phyloP scores from a whole-genome alignment of 2,113 vertebrate genomes.

The Myrmophylax atrothorax region DNA sequence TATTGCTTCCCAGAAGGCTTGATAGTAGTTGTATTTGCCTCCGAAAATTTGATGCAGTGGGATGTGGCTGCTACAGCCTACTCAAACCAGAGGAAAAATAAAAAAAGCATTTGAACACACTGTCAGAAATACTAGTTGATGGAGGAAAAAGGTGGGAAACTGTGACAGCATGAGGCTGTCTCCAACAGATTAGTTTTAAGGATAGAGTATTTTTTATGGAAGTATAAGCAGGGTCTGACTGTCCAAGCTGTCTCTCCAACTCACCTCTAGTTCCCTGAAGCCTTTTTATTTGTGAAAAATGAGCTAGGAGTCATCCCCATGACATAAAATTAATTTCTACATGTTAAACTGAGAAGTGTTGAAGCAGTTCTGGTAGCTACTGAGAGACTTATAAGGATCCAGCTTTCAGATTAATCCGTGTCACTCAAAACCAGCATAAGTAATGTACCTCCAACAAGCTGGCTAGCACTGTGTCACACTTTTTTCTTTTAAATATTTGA shows the following conservation, averaged over 20 bases:
- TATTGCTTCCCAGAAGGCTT: not conserved
- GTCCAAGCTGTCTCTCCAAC: not conserved
- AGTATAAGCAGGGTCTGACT: not conserved
- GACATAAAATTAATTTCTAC: not conserved
- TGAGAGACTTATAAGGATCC: not conserved
- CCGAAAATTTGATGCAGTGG: not conserved
- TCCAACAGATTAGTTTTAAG: not conserved
- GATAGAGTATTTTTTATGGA: not conserved
- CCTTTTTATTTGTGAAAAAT: not conserved
- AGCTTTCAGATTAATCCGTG: not conserved
- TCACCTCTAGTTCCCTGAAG: not conserved
- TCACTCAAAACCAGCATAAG: not conserved
- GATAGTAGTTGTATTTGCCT: not conserved
- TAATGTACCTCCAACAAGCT: not conserved
- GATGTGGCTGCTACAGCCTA: not conserved
- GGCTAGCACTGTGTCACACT: fast-evolving
- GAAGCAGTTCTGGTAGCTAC: not conserved
- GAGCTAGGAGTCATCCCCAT: not conserved
- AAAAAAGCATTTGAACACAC: not conserved
- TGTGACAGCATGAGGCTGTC: not conserved
- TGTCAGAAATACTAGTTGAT: not conserved
- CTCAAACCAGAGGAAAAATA: not conserved
- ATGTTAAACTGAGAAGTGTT: not conserved
- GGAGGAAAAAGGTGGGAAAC: not conserved
- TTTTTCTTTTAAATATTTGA: not conserved